A percentile compares a stretch with the other conserved stretches of the same genome.
Evolutionary conservation across 2,797 vertebrate genomes (phyloP).

Genomic region (Enteromius afrohamiltoni): DNA sequence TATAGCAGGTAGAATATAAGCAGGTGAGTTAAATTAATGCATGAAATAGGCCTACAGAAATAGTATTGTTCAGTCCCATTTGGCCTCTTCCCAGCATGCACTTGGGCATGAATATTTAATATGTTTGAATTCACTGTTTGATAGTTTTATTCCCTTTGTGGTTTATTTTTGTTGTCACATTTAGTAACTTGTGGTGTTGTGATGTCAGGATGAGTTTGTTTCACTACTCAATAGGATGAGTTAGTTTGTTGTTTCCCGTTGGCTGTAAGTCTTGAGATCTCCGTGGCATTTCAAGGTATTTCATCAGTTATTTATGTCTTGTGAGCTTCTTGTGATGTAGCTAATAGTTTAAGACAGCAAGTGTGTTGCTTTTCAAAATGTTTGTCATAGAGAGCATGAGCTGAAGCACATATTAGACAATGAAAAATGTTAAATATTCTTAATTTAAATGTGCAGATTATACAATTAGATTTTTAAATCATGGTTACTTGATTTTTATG

Average conservation of each 20-base stretch:
- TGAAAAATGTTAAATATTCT: neutral
- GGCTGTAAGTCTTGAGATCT: constrained; percentile 15
- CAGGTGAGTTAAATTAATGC: neutral
- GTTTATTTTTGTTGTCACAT: constrained; percentile 6
- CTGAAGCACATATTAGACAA: neutral
- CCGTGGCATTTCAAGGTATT: constrained; percentile 17
- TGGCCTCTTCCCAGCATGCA: neutral
- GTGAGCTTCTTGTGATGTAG: constrained; percentile 24
- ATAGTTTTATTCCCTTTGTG: neutral
- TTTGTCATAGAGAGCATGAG: neutral
- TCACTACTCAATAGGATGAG: constrained; percentile 1
- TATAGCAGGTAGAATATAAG: neutral
- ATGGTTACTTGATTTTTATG: neutral
- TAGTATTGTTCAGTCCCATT: neutral
- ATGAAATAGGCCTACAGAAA: neutral
- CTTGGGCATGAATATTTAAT: neutral
- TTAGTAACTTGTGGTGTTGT: neutral
- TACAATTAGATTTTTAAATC: neutral
- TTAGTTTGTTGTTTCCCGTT: neutral
- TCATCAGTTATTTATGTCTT: constrained; percentile 31
- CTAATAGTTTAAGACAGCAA: constrained; percentile 24
- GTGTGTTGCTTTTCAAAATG: neutral
- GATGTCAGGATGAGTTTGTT: constrained; percentile 23
- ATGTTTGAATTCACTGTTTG: neutral
- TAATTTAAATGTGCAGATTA: neutral